Base-by-base conservation (phyloP, 1,140 invertebrate species). In the Anoplophora glabripennis region DNA sequence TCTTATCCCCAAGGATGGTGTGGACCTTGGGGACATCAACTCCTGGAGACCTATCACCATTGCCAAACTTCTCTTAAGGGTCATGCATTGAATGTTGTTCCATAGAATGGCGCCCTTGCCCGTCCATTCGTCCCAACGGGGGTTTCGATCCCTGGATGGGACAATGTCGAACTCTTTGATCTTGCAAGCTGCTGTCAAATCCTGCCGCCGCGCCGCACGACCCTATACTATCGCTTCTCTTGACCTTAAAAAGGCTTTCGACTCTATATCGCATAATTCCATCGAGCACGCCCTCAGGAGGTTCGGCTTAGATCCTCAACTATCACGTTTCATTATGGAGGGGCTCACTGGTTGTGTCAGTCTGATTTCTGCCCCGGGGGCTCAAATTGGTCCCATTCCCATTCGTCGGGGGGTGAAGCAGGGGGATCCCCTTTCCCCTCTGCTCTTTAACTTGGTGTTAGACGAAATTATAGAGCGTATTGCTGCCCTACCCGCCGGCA, bases 401-500 rank as follows among this genome's bases (percentile, higher is more conserved):
- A 41, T 59, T 7, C 59, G 46, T 2, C 52, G 56, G 10, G 68
- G 69, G 0, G 69, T 73, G 0, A 69, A 65, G 17, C 72, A 74
- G 40, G 74, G 74, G 3, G 68, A 73, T 45, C 71, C 72, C 0
- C 33, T 73, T 2, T 70, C 64, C 0, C 56, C 68, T 0, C 7
- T 65, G 0, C 38, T 74, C 0, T 74, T 73, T 45, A 73, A 72
- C 56, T 44, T 76, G 35, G 73, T 74, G 0, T 70, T 80, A 49
- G 76, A 80, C 45, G 54, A 69, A n/a, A n/a, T n/a, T n/a, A n/a
- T n/a, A n/a, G n/a, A n/a, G n/a, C n/a, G n/a, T n/a, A n/a, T n/a
- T n/a, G n/a, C n/a, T n/a, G n/a, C n/a, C n/a, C n/a, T n/a, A n/a
- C n/a, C n/a, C n/a, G n/a, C n/a, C n/a, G n/a, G n/a, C n/a, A n/a